Conservation (phyloP, 2,113 vertebrate genomes). For the Mastomys natalensis region DNA sequence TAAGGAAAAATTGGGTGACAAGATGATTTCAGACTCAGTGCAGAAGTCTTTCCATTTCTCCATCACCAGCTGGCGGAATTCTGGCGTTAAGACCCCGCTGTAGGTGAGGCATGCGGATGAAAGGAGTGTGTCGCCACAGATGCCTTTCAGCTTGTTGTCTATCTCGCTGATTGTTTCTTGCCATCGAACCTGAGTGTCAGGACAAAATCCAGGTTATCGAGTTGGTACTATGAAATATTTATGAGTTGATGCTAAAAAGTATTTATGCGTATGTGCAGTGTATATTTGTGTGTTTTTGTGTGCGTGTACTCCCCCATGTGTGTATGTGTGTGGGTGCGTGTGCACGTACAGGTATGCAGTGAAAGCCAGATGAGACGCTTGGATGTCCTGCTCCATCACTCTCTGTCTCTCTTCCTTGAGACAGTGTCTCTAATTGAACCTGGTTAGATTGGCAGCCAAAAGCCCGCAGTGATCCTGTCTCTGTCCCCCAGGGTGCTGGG, state of each 20-base stretch:
- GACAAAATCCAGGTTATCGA: neutral
- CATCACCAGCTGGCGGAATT: slow-evolving; percentile 53
- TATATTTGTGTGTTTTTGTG: neutral
- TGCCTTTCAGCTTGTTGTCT: slow-evolving; percentile 60
- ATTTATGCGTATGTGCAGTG: neutral
- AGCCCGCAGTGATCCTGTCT: neutral
- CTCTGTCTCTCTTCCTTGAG: neutral
- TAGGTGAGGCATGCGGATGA: slow-evolving; percentile 73
- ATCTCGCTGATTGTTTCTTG: slow-evolving; percentile 71
- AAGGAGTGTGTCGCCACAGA: slow-evolving; percentile 70
- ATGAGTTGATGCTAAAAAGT: neutral
- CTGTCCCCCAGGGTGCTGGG: neutral
- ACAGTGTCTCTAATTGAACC: neutral
- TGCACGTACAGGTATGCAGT: no score
- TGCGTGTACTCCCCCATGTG: neutral
- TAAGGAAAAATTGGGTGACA: slow-evolving; percentile 71
- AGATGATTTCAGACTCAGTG: slow-evolving; percentile 37
- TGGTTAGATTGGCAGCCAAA: neutral
- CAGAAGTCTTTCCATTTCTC: slow-evolving; percentile 57
- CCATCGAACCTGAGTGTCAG: slow-evolving; percentile 82
- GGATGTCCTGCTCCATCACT: neutral
- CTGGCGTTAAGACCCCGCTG: slow-evolving; percentile 74
- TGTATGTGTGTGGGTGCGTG: neutral
- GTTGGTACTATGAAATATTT: neutral
- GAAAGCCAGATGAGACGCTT: neutral